phyloP scores from a whole-genome alignment of 2,888 invertebrate species.

The Melanargia galathea region DNA sequence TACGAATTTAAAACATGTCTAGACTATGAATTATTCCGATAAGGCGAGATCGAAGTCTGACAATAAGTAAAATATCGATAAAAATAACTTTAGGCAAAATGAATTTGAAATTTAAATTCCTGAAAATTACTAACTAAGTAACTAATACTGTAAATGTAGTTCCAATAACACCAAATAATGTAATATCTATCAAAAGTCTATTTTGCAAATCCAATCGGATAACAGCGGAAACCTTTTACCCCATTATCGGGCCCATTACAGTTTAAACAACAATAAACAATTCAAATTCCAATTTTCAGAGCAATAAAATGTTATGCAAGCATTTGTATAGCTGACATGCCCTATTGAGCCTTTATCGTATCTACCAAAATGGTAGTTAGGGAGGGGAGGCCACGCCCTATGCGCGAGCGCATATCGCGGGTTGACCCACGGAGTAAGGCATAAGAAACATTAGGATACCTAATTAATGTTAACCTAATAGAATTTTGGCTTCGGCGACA shows the following conservation, averaged over 20 bases:
- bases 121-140: too few species aligned
- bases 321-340: constrained; percentile 58
- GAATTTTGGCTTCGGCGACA: too few species aligned
- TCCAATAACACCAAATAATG: constrained; percentile 5
- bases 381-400: constrained; percentile 58
- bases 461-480: constrained; percentile 29
- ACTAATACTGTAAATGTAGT: too few species aligned
- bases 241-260: constrained; percentile 33
- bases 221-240: constrained; percentile 30
- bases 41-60: too few species aligned
- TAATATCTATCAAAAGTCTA: not conserved
- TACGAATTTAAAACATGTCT: too few species aligned
- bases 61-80: too few species aligned
- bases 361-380: constrained; percentile 51
- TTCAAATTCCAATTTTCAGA: constrained; percentile 41
- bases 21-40: too few species aligned
- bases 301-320: constrained; percentile 49
- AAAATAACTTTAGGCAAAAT: too few species aligned
- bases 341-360: constrained; percentile 60
- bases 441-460: constrained; percentile 23
- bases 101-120: too few species aligned
- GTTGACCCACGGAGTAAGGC: constrained; percentile 39
- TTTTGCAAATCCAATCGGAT: constrained; percentile 24
- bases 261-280: constrained; percentile 38
- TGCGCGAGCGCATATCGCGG: constrained; percentile 51